Evolutionary conservation across 2,113 vertebrate species (phyloP).

Genomic region (Trematomus loennbergii): DNA sequence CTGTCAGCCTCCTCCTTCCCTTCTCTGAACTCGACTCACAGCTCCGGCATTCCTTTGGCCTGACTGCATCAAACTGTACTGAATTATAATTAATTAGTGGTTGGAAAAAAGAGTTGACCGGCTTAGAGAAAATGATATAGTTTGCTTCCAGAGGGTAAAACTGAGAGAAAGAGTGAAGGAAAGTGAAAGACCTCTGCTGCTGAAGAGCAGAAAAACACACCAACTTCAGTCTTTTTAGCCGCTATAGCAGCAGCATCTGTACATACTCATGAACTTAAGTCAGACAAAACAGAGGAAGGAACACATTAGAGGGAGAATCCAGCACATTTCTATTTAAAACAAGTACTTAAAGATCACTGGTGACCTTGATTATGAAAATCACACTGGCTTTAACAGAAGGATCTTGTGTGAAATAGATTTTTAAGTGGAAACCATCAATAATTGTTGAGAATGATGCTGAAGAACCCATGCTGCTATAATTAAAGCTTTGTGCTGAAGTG

Average conservation of each 20-base stretch:
- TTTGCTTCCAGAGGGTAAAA: constrained; percentile 81
- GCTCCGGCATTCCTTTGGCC: constrained; percentile 83
- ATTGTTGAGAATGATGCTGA: background rate
- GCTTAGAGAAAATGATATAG: constrained; percentile 84
- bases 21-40: constrained; percentile 65
- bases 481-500: background rate
- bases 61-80: constrained; percentile 82
- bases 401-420: background rate
- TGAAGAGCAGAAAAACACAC: constrained; percentile 63
- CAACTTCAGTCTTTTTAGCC: constrained; percentile 30
- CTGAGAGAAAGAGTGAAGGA: constrained; percentile 44
- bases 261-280: background rate
- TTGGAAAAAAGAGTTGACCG: constrained; percentile 83
- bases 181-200: constrained; percentile 72
- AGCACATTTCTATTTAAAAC: background rate
- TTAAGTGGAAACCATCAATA: background rate
- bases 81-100: constrained; percentile 85
- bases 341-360: background rate
- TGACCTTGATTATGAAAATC: background rate
- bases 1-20: constrained; percentile 44
- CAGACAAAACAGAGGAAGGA: background rate
- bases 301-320: constrained; percentile 5
- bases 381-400: background rate
- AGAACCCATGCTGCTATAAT: no score
- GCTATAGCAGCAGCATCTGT: constrained; percentile 20